Conservation (phyloP, 2,113 vertebrate species). For the Tetrax tetrax region DNA sequence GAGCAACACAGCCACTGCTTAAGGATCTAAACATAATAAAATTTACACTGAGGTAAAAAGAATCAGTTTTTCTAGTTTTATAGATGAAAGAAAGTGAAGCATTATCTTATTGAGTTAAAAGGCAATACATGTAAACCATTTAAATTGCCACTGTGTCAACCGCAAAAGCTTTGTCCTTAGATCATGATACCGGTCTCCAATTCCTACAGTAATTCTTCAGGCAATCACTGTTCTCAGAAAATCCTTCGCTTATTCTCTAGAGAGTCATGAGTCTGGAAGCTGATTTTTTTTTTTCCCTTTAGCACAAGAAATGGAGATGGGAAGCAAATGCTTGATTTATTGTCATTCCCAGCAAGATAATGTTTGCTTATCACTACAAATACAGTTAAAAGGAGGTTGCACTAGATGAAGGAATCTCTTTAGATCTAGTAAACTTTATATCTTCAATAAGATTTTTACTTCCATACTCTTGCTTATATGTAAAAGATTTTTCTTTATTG, state of each 20-base stretch:
- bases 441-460: background rate
- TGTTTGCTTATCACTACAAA: background rate
- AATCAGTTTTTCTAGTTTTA: background rate
- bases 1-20: background rate
- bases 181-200: background rate
- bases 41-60: background rate
- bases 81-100: background rate
- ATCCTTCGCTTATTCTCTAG: background rate
- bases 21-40: background rate
- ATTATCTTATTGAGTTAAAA: background rate
- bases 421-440: background rate
- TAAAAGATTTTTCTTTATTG: background rate
- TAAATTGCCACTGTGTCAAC: background rate
- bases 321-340: background rate
- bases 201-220: background rate
- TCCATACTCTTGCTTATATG: background rate
- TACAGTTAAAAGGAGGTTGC: background rate
- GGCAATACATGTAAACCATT: background rate
- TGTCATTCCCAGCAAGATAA: background rate
- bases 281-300: background rate
- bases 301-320: background rate
- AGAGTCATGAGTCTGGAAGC: background rate
- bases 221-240: background rate
- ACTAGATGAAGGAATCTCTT: background rate
- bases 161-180: background rate